Evolutionary conservation across 2,113 vertebrate species (phyloP), one percentile per base, ranked within the genome.

Genomic region (Eptatretus burgeri): DNA sequence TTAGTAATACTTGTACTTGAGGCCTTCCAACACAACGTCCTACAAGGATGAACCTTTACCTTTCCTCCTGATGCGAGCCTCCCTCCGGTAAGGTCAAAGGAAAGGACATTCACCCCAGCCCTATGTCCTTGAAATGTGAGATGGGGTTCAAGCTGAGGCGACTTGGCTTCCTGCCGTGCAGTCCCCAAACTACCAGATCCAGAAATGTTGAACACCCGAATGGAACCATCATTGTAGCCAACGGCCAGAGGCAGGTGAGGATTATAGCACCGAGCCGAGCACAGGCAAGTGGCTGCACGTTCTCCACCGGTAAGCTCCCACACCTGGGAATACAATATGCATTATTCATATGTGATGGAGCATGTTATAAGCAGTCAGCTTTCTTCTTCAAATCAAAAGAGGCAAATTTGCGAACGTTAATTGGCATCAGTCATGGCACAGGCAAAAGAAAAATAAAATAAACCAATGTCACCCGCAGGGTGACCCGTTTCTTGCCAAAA

Each of bases 121-220:
- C 80, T 94, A 74, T 95, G 91, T 16, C 91, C 91, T 41, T 78
- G 95, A 71, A 98, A 94, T 14, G 82, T 82, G 62, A 95, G 67
- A 2, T 68, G 76, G 5, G 27, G 27, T 41, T 41, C 27, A 7
- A 41, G 27, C 27, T 41, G 3, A 41, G 27, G 27, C 27, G 27
- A 41, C 27, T 41, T 41, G 27, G 27, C 3, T 41, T 41, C 27
- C 27, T 41, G 27, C 27, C 27, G 27, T 41, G 27, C 27, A 41
- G 27, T 41, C 27, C 27, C 27, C 27, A 41, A 41, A 41, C 27
- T 41, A 41, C 27, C 27, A 41, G 27, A 41, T 41, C 27, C 27
- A 41, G 83, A 68, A 50, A 98, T 75, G 71, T 71, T 93, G 71
- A 98, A 95, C 67, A 93, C 69, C 27, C 78, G 76, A 65, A 98